These are phyloP conservation scores for Dendrolimus pini DNA, from an alignment of 2,888 invertebrate genomes.

Conservation along the genomic window DNA sequence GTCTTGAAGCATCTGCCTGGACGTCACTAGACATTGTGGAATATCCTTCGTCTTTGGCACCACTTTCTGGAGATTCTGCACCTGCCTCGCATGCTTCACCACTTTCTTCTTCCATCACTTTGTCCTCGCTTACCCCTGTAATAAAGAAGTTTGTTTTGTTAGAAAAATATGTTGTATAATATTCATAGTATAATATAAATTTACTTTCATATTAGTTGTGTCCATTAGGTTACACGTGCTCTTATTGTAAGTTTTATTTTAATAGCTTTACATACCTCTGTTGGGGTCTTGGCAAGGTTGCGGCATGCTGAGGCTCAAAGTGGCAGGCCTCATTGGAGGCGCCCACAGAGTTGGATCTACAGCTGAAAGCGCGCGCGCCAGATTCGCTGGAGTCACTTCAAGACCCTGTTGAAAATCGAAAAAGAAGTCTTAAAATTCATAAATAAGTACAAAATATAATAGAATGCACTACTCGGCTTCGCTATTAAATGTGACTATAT, in stretches of 20 bases:
- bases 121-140: conserved; percentile 49
- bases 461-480: background rate
- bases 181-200: background rate
- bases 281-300: conserved; percentile 58
- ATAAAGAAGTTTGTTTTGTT: conserved; percentile 7
- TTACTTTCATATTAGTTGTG: too few relatives aligned
- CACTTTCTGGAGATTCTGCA: conserved; percentile 85
- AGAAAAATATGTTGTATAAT: background rate
- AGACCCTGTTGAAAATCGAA: conserved; percentile 51
- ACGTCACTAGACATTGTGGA: conserved; percentile 91
- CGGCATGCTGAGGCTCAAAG: conserved; percentile 81
- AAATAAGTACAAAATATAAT: background rate
- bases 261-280: conserved; percentile 31
- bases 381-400: conserved; percentile 78
- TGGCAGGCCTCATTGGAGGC: conserved; percentile 81
- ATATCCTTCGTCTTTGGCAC: conserved; percentile 88
- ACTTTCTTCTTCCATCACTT: conserved; percentile 58
- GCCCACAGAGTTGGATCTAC: conserved; percentile 83
- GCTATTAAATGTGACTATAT: background rate
- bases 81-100: conserved; percentile 81
- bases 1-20: conserved; percentile 81
- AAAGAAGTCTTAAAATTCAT: background rate
- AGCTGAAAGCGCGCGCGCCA: conserved; percentile 78
- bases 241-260: background rate
- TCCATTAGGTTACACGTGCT: background rate